Evolutionary conservation across 2,888 invertebrate genomes (phyloP), one percentile per base, ranked within the genome.

Genomic region (Cremastobaeus sp.): DNA sequence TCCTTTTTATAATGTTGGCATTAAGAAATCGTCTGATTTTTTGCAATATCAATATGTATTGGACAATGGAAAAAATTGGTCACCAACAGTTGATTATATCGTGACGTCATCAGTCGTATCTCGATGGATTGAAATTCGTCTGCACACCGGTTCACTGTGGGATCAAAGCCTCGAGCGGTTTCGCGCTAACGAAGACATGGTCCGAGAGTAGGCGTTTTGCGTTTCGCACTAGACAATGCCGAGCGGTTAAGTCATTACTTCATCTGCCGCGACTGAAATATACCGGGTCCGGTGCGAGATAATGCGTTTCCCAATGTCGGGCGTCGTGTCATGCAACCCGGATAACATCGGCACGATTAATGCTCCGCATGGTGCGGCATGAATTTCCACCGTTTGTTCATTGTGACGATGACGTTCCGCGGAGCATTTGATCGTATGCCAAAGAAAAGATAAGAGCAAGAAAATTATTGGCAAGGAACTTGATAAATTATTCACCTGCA

Each of bases 71-170:
- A 25, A 25, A 8, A 8, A 25, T 5, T 25, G 25, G 25, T 25
- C 25, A n/a, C n/a, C n/a, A n/a, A n/a, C n/a, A n/a, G n/a, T n/a
- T n/a, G n/a, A n/a, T n/a, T n/a, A n/a, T n/a, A n/a, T n/a, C n/a
- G n/a, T n/a, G n/a, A n/a, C n/a, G n/a, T n/a, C n/a, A n/a, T n/a
- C n/a, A n/a, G n/a, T n/a, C n/a, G n/a, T n/a, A n/a, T n/a, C n/a
- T 80, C 78, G 76, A 80, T 78, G 79, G 79, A 80, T 80, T 71
- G 74, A 76, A 79, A 79, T 76, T 64, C 47, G 57, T 48, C 20
- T 50, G 50, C 50, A 39, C 41, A 54, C 12, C 11, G 35, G 77
- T 74, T 73, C 74, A 76, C 77, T 78, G 76, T 69, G 77, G 76
- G 74, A 47, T 34, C 74, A 77, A 77, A 79, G 79, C 79, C 81